These are phyloP conservation scores for Alligator sinensis DNA, from an alignment of 2,113 vertebrate genomes.

Conservation along the genomic window DNA sequence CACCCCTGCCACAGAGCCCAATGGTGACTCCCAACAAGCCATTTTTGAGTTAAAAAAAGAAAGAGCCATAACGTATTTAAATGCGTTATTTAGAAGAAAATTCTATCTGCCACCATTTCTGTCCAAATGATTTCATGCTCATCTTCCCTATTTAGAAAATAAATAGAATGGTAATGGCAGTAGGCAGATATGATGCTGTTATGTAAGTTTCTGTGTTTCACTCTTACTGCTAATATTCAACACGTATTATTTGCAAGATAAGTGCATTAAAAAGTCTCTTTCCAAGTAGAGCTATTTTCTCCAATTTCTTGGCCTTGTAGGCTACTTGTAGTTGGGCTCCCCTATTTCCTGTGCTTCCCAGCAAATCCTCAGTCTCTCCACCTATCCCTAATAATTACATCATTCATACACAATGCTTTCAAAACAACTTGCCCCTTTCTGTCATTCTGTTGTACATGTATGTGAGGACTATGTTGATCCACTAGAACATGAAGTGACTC, in stretches of 20 bases:
- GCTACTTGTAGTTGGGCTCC: not conserved
- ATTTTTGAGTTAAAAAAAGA: not conserved
- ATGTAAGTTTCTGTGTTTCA: not conserved
- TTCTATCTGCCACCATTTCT: not conserved
- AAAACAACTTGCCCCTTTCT: not conserved
- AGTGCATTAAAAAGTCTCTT: not conserved
- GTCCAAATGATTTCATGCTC: not conserved
- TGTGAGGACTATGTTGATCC: not conserved
- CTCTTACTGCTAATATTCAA: not conserved
- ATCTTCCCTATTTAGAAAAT: not conserved
- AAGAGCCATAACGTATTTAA: not conserved
- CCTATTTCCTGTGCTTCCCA: not conserved
- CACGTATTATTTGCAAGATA: not conserved
- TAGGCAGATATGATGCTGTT: not conserved
- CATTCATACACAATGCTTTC: not conserved
- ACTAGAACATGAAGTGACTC: not conserved
- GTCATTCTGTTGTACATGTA: not conserved
- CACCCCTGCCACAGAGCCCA: not conserved
- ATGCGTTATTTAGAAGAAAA: not conserved
- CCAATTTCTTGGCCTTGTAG: not conserved
- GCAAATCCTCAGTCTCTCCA: not conserved
- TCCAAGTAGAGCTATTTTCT: not conserved
- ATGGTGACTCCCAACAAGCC: not conserved
- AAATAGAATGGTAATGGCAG: not conserved
- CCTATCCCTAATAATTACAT: not conserved